A percentile compares a stretch with the other conserved stretches of the same genome.
These are phyloP conservation scores for Acanthisitta chloris DNA, from an alignment of 2,113 vertebrate genomes.

Conservation along the genomic window DNA sequence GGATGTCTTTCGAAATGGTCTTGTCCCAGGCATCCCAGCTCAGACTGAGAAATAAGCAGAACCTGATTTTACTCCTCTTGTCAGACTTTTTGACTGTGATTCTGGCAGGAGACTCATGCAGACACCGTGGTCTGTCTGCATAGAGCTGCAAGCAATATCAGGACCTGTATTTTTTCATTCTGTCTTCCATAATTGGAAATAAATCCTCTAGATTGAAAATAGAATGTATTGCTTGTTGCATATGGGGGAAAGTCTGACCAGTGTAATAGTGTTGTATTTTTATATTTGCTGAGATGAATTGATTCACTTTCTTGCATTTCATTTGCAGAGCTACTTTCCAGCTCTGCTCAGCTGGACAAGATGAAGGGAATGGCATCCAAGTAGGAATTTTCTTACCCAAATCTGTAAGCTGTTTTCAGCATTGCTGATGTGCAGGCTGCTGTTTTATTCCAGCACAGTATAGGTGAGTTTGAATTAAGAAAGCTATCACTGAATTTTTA, in stretches of 20 bases:
- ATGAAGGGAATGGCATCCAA: background rate
- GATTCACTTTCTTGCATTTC: conserved; percentile 13
- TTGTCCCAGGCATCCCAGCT: background rate
- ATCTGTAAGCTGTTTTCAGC: background rate
- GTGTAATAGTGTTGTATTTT: conserved; percentile 5
- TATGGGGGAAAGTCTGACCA: background rate
- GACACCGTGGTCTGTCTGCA: background rate
- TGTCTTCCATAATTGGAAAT: conserved; percentile 42
- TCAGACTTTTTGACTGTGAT: background rate
- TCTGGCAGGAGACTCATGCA: background rate
- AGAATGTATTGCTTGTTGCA: background rate
- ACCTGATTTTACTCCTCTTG: background rate
- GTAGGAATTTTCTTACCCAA: background rate
- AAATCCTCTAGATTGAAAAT: conserved; percentile 28
- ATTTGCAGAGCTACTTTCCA: conserved; percentile 7
- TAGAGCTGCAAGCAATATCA: background rate
- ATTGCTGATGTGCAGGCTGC: background rate
- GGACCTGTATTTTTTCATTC: background rate
- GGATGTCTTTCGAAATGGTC: background rate
- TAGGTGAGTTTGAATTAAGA: background rate
- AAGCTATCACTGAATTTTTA: background rate
- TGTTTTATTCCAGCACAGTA: background rate
- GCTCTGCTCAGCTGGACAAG: conserved; percentile 8
- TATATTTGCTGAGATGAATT: conserved; percentile 27
- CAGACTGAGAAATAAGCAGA: background rate